Evolutionary conservation across 2,113 vertebrate genomes (phyloP).

Genomic region (Orcinus orca): DNA sequence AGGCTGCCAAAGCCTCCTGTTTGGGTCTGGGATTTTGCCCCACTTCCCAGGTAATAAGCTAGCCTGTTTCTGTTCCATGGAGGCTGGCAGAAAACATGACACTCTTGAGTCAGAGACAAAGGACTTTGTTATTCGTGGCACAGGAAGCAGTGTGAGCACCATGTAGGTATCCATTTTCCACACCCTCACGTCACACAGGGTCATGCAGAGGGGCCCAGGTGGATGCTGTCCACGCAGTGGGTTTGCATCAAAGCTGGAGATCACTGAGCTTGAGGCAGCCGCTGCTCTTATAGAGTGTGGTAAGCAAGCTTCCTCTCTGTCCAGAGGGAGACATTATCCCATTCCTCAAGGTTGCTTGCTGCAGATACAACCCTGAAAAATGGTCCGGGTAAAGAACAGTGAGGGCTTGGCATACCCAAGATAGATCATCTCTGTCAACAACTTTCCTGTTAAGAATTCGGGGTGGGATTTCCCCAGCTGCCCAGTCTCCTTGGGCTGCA

Average conservation of each 20-base stretch:
- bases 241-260: background rate
- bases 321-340: background rate
- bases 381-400: background rate
- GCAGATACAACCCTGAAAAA: background rate
- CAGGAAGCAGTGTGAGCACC: background rate
- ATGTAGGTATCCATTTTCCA: rapidly evolving
- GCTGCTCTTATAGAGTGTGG: background rate
- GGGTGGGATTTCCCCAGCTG: background rate
- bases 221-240: rapidly evolving
- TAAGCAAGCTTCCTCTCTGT: background rate
- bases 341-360: background rate
- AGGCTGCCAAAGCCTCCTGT: background rate
- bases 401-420: background rate
- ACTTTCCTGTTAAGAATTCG: background rate
- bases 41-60: background rate
- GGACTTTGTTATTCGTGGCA: no score
- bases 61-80: background rate
- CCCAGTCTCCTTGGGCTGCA: background rate
- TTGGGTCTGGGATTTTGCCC: background rate
- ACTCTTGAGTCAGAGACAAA: background rate
- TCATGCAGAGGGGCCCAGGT: background rate
- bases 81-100: background rate
- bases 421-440: background rate
- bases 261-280: background rate
- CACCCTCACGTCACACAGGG: no score